Conservation (phyloP, 2,888 invertebrate genomes). For the Apeira syringaria region DNA sequence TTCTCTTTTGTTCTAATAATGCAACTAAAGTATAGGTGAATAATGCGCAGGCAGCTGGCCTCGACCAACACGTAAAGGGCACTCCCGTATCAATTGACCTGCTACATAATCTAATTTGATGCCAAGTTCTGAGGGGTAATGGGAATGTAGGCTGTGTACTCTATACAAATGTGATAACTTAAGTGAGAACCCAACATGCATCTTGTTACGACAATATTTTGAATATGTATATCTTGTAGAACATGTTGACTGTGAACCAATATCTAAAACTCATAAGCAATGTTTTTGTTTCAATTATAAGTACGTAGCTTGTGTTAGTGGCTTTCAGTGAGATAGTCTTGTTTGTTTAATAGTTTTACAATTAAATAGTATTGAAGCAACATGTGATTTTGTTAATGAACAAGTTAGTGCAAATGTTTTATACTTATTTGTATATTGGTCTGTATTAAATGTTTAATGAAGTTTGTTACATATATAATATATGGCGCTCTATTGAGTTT, state of each 20-base stretch:
- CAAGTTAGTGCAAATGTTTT: constrained; percentile 41
- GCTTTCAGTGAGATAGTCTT: constrained; percentile 28
- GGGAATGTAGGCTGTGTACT: too few species aligned
- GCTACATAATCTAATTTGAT: too few species aligned
- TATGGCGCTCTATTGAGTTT: constrained; percentile 54
- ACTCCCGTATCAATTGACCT: neutral
- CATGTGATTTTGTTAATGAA: constrained; percentile 25
- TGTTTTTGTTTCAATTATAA: constrained; percentile 32
- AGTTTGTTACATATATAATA: constrained; percentile 47
- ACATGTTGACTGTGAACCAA: neutral
- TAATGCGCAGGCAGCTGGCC: too few species aligned
- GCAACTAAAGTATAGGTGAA: too few species aligned
- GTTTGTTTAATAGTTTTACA: constrained; percentile 20
- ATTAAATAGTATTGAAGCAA: constrained; percentile 30
- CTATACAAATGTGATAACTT: too few species aligned
- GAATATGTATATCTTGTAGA: constrained; percentile 1
- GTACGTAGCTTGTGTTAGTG: constrained; percentile 29
- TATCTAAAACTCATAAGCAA: constrained; percentile 23
- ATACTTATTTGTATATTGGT: constrained; percentile 42
- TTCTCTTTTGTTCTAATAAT: too few species aligned
- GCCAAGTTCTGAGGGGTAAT: too few species aligned
- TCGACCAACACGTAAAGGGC: too few species aligned
- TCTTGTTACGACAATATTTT: too few species aligned
- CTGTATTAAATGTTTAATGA: constrained; percentile 43
- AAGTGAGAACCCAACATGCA: neutral